These are phyloP conservation scores for Netelia melanura DNA, from an alignment of 2,888 invertebrate genomes.

Conservation along the genomic window DNA sequence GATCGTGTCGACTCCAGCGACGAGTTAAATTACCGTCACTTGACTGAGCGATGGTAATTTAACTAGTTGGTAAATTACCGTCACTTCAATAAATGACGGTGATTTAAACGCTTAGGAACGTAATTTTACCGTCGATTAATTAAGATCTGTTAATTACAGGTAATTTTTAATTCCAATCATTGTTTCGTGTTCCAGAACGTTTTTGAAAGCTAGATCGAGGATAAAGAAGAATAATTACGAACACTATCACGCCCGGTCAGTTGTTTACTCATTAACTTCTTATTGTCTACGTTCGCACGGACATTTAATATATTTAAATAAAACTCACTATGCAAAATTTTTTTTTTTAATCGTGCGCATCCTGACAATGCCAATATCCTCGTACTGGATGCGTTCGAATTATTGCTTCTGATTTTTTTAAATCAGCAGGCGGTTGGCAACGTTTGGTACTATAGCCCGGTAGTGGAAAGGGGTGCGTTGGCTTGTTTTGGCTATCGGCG, in stretches of 20 bases:
- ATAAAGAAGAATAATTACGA: too few species aligned
- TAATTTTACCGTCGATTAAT: not conserved
- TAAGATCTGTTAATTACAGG: not conserved
- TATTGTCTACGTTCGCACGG: too few species aligned
- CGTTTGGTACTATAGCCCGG: not conserved
- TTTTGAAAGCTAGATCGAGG: too few species aligned
- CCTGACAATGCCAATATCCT: too few species aligned
- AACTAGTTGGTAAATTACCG: not conserved
- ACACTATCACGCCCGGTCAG: too few species aligned
- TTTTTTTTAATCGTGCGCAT: too few species aligned
- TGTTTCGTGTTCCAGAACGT: too few species aligned
- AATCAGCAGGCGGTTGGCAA: not conserved
- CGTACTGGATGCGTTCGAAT: too few species aligned
- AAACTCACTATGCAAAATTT: too few species aligned
- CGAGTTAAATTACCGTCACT: constrained; percentile 15
- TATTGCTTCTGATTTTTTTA: not conserved
- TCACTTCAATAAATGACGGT: not conserved
- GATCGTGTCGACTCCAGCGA: constrained; percentile 52
- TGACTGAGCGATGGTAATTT: not conserved
- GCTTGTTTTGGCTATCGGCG: constrained; percentile 56
- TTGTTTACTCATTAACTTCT: too few species aligned
- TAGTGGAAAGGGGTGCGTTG: not conserved
- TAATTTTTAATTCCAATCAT: too few species aligned
- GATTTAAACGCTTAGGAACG: not conserved
- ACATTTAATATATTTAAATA: too few species aligned